These are phyloP conservation scores for Peromyscus eremicus DNA, from an alignment of 2,797 vertebrate genomes.

Conservation along the genomic window DNA sequence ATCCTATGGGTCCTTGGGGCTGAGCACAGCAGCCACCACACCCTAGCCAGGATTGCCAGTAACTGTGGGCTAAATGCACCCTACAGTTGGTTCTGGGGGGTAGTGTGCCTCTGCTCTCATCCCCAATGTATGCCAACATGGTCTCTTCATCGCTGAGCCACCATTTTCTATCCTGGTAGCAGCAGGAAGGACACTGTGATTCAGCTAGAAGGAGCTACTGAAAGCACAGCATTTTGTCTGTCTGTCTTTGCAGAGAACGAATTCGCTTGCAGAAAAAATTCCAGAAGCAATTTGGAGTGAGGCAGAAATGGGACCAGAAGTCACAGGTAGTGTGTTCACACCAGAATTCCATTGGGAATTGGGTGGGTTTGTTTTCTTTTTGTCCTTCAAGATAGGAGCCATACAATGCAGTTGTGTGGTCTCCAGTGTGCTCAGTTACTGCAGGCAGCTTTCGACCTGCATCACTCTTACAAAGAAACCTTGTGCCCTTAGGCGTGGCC, in stretches of 20 bases:
- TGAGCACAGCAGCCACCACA: background rate
- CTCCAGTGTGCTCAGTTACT: background rate
- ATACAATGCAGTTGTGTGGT: rapidly evolving
- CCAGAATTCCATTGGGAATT: background rate
- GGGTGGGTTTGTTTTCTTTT: background rate
- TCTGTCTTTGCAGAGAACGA: conserved; percentile 91
- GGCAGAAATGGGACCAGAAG: conserved; percentile 99
- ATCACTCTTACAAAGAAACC: background rate
- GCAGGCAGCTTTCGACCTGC: background rate
- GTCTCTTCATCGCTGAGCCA: background rate
- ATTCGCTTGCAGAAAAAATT: conserved; percentile 99
- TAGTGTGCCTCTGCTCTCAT: rapidly evolving
- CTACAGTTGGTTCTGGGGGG: background rate
- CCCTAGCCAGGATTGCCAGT: background rate
- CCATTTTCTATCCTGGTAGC: background rate
- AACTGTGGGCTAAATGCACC: background rate
- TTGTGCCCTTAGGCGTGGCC: background rate
- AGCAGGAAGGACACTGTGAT: background rate
- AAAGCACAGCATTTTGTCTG: background rate
- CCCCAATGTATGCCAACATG: rapidly evolving
- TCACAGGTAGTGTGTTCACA: conserved; percentile 92
- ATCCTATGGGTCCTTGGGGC: background rate
- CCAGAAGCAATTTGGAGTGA: conserved; percentile 99
- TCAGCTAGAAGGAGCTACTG: background rate
- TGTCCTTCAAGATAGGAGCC: background rate